phyloP scores from a whole-genome alignment of 2,113 vertebrate species.

The Pollimyrus isidori region DNA sequence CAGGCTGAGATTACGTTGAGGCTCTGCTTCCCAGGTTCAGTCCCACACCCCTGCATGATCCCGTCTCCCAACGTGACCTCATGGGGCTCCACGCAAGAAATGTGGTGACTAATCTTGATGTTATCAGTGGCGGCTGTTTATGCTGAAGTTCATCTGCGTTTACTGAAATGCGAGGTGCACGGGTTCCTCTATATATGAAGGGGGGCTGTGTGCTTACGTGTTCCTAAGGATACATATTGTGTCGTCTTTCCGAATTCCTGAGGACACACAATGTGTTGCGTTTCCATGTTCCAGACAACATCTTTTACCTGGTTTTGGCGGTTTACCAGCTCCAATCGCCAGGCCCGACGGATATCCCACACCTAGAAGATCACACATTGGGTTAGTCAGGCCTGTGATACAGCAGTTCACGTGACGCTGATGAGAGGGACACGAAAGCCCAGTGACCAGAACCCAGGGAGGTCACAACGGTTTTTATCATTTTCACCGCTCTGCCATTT shows the following conservation, averaged over 20 bases:
- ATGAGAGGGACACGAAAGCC: background rate
- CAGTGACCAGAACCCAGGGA: background rate
- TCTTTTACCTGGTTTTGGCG: slow-evolving; percentile 56
- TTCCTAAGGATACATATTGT: background rate
- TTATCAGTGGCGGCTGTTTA: background rate
- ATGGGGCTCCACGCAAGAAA: background rate
- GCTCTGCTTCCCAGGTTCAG: background rate
- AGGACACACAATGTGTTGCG: background rate
- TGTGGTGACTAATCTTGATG: background rate
- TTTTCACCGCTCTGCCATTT: background rate
- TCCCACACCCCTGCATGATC: background rate
- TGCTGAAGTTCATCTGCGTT: background rate
- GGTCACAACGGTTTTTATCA: background rate
- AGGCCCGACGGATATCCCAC: slow-evolving; percentile 41
- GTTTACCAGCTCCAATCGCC: slow-evolving; percentile 48
- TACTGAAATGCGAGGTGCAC: background rate
- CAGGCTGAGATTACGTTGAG: background rate
- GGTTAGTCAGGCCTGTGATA: background rate
- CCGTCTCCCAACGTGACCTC: background rate
- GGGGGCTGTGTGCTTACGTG: background rate
- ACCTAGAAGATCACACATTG: slow-evolving; percentile 25
- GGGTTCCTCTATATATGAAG: background rate
- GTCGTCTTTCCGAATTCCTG: background rate
- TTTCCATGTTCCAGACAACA: background rate
- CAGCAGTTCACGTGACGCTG: background rate